Conservation (phyloP, 2,797 vertebrate species). For the Pipistrellus pygmaeus region DNA sequence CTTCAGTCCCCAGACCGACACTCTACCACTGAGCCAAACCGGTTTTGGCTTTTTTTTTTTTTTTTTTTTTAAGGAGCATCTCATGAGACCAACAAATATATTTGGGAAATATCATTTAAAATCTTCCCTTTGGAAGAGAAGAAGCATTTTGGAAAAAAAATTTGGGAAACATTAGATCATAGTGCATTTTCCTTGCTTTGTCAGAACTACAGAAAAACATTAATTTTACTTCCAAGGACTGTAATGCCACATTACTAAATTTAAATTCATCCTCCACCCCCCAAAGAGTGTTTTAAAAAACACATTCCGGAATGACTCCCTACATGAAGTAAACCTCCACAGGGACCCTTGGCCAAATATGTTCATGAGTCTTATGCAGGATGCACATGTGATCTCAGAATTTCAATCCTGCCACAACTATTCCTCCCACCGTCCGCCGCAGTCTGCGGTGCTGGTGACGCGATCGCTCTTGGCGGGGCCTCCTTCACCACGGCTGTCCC, state of each 20-base stretch:
- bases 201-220: constrained; percentile 65
- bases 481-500: not conserved
- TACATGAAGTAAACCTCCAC: constrained; percentile 51
- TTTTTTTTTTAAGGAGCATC: not conserved
- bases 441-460: not conserved
- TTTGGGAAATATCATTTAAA: constrained; percentile 35
- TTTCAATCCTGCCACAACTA: not conserved
- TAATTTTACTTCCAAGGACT: constrained; percentile 68
- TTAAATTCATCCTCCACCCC: constrained; percentile 42
- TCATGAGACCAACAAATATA: not conserved
- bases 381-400: constrained; percentile 1
- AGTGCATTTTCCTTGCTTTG: not conserved
- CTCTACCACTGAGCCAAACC: too few species aligned
- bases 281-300: constrained; percentile 50
- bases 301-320: constrained; percentile 39
- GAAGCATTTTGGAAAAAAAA: constrained; percentile 7
- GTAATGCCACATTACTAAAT: constrained; percentile 79
- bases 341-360: constrained; percentile 54
- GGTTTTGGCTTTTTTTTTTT: not conserved
- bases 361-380: constrained; percentile 49
- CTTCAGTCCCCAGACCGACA: too few species aligned
- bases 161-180: constrained; percentile 22
- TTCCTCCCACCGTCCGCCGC: not conserved
- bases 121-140: constrained; percentile 31
- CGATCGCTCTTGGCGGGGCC: not conserved